Percentiles rank a stretch among this genome's conserved stretches.
phyloP scores from a whole-genome alignment of 2,797 vertebrate species.

The Malacoraja senta region DNA sequence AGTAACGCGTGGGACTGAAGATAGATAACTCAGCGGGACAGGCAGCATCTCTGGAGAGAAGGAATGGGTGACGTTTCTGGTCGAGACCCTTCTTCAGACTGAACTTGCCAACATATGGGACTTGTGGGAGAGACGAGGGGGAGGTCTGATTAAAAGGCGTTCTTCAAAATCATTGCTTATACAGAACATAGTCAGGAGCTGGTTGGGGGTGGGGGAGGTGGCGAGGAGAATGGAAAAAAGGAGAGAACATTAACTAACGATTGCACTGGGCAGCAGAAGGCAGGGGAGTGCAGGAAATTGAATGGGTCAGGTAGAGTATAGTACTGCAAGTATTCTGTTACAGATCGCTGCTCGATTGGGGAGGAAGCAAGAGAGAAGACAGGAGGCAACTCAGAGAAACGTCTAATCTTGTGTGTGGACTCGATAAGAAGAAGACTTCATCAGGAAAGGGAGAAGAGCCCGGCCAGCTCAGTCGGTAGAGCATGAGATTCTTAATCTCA shows the following conservation, averaged over 20 bases:
- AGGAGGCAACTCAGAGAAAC: neutral
- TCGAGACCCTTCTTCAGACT: too few relatives aligned
- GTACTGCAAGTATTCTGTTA: neutral
- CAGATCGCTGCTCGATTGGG: neutral
- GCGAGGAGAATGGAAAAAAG: neutral
- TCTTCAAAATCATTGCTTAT: neutral
- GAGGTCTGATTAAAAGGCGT: neutral
- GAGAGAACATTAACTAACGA: neutral
- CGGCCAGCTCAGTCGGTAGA: slow-evolving; percentile 38
- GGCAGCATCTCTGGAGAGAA: too few relatives aligned
- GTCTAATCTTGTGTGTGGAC: too few relatives aligned
- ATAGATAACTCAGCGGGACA: too few relatives aligned
- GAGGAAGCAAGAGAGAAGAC: neutral
- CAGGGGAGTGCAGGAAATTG: neutral
- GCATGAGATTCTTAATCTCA: slow-evolving; percentile 37
- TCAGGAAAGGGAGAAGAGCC: neutral
- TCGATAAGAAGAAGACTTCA: too few relatives aligned
- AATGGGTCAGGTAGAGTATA: neutral
- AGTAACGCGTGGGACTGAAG: too few relatives aligned
- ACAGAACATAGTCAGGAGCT: neutral
- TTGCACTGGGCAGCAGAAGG: neutral
- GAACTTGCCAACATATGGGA: neutral
- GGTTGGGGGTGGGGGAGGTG: neutral
- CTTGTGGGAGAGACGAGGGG: neutral
- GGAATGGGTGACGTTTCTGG: too few relatives aligned